Evolutionary conservation across 2,888 invertebrate genomes (phyloP).

Genomic region (Epinotia nisella): DNA sequence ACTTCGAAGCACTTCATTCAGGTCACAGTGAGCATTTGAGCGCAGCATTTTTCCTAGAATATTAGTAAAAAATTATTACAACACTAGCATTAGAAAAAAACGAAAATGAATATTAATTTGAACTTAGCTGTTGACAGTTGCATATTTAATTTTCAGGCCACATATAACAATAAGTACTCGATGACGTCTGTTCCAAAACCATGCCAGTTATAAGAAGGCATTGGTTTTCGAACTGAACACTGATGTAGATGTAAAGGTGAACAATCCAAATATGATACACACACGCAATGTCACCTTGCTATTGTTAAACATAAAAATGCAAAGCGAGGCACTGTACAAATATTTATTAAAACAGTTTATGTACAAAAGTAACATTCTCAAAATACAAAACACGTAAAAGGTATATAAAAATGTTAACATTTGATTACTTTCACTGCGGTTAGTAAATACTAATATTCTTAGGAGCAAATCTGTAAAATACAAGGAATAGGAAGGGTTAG

Average conservation of each 20-base stretch:
- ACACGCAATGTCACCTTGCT: not conserved
- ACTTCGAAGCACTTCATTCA: slow-evolving; percentile 64
- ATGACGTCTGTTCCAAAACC: not conserved
- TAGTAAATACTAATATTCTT: slow-evolving; percentile 82
- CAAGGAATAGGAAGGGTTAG: slow-evolving; percentile 34
- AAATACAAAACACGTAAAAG: slow-evolving; percentile 31
- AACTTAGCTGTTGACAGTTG: slow-evolving; percentile 11
- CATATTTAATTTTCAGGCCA: not conserved
- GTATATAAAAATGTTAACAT: slow-evolving; percentile 17
- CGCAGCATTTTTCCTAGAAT: slow-evolving; percentile 77
- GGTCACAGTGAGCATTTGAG: slow-evolving; percentile 81
- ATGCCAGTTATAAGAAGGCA: slow-evolving; percentile 32
- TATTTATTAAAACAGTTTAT: slow-evolving; percentile 24
- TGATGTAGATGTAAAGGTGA: not conserved
- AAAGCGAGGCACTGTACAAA: not conserved
- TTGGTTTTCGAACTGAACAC: slow-evolving; percentile 12
- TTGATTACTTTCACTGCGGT: slow-evolving; percentile 46
- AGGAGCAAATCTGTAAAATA: slow-evolving; percentile 80
- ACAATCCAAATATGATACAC: slow-evolving; percentile 1
- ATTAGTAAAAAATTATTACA: slow-evolving; percentile 63
- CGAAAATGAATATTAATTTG: not conserved
- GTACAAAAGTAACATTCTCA: slow-evolving; percentile 33
- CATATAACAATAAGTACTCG: slow-evolving; percentile 1
- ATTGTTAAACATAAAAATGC: slow-evolving; percentile 13
- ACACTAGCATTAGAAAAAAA: slow-evolving; percentile 17